These are phyloP conservation scores for Hydrotaea diabolus DNA, from an alignment of 2,888 invertebrate species.

Conservation along the genomic window DNA sequence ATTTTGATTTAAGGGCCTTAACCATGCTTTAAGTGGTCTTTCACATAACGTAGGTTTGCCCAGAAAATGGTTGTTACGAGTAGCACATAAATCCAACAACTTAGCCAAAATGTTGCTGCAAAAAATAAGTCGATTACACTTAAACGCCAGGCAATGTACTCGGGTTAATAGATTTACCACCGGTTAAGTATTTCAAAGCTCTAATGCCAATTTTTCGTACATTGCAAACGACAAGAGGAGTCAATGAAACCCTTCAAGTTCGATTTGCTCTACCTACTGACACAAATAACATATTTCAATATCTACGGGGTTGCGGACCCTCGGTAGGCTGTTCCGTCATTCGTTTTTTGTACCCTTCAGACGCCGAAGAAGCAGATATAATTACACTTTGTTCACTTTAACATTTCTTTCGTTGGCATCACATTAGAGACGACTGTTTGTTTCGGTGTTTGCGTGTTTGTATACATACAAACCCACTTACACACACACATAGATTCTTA, in stretches of 20 bases:
- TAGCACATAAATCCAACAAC: too few species aligned
- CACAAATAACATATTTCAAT: slow-evolving; percentile 70
- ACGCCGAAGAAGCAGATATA: background rate
- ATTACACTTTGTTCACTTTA: background rate
- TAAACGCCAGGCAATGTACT: background rate
- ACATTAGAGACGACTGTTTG: slow-evolving; percentile 31
- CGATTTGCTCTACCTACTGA: slow-evolving; percentile 38
- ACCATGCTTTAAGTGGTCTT: too few species aligned
- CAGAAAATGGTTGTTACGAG: too few species aligned
- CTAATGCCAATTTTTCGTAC: slow-evolving; percentile 30
- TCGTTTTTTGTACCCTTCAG: background rate
- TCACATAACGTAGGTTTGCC: too few species aligned
- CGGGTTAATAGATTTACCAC: background rate
- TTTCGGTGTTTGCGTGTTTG: background rate
- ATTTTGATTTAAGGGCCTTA: too few species aligned
- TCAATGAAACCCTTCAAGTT: slow-evolving; percentile 57
- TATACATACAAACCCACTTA: slow-evolving; percentile 6
- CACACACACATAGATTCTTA: background rate
- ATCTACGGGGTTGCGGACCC: slow-evolving; percentile 11
- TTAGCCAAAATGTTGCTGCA: too few species aligned
- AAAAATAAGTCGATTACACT: too few species aligned
- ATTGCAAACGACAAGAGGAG: background rate
- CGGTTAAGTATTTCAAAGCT: slow-evolving; percentile 6
- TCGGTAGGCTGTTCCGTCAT: background rate
- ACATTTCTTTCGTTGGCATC: background rate